Evolutionary conservation across 2,888 invertebrate species (phyloP).

Genomic region (Apodemia zela): DNA sequence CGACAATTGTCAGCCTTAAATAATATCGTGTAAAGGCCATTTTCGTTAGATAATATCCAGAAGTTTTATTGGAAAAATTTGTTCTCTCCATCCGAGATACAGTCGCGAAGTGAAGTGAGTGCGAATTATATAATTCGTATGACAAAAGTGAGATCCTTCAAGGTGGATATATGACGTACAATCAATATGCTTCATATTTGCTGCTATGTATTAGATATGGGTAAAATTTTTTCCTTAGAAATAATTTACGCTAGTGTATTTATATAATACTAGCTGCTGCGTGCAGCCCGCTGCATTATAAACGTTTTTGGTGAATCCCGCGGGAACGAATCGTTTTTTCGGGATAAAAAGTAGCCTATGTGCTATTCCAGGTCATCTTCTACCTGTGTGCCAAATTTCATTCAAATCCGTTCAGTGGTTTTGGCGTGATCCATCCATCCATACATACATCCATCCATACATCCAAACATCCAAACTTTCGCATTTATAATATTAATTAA

Average conservation of each 20-base stretch:
- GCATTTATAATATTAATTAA: no score
- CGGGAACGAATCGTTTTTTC: no score
- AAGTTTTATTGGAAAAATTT: conserved; percentile 56
- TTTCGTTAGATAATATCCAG: conserved; percentile 42
- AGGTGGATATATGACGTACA: conserved; percentile 18
- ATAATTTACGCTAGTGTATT: not conserved
- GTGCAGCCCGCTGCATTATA: no score
- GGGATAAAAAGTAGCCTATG: no score
- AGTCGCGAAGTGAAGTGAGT: conserved; percentile 57
- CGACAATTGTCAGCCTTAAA: conserved; percentile 59
- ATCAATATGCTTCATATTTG: conserved; percentile 17
- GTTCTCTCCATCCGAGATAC: conserved; percentile 57
- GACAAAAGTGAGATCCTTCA: conserved; percentile 32
- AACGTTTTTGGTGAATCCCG: no score
- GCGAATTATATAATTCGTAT: conserved; percentile 50
- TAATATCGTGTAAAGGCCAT: conserved; percentile 43
- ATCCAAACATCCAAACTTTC: no score
- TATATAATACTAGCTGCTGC: no score
- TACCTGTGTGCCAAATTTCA: no score
- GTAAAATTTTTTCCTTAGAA: not conserved
- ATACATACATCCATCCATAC: no score
- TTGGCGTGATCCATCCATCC: no score
- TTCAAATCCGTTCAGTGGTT: no score
- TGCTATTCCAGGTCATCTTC: no score
- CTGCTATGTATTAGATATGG: not conserved